These are phyloP conservation scores for Abrostola triplasia DNA, from an alignment of 2,888 invertebrate genomes.

Conservation along the genomic window DNA sequence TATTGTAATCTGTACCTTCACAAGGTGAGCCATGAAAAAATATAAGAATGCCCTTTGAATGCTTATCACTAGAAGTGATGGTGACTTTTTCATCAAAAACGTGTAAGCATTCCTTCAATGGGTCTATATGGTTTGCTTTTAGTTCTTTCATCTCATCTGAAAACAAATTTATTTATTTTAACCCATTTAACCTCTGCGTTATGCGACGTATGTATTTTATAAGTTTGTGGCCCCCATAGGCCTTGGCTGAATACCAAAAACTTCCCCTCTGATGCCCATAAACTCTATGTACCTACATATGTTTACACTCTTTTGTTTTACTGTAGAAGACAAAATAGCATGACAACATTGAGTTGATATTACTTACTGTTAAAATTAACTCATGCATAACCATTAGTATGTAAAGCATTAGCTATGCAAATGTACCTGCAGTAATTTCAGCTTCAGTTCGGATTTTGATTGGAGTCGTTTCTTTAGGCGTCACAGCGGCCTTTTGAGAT, in stretches of 20 bases:
- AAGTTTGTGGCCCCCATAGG: too few relatives aligned
- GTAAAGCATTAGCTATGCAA: background rate
- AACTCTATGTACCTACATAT: too few relatives aligned
- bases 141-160: constrained; percentile 75
- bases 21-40: constrained; percentile 81
- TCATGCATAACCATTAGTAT: too few relatives aligned
- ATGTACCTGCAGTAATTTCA: constrained; percentile 76
- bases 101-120: constrained; percentile 71
- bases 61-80: constrained; percentile 58
- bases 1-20: too few relatives aligned
- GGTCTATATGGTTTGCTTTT: constrained; percentile 73
- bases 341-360: too few relatives aligned
- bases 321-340: background rate
- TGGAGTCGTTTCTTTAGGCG: constrained; percentile 57
- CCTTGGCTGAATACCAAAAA: too few relatives aligned
- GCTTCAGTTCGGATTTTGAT: constrained; percentile 72
- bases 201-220: background rate
- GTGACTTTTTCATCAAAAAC: constrained; percentile 56
- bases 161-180: constrained; percentile 23
- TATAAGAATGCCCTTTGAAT: constrained; percentile 75
- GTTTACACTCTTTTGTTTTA: too few relatives aligned
- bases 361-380: too few relatives aligned
- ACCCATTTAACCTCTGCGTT: background rate
- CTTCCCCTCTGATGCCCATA: too few relatives aligned
- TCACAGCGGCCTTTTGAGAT: constrained; percentile 48